Evolutionary conservation across 2,113 vertebrate genomes (phyloP).

Genomic region (Sclerurus mexicanus): DNA sequence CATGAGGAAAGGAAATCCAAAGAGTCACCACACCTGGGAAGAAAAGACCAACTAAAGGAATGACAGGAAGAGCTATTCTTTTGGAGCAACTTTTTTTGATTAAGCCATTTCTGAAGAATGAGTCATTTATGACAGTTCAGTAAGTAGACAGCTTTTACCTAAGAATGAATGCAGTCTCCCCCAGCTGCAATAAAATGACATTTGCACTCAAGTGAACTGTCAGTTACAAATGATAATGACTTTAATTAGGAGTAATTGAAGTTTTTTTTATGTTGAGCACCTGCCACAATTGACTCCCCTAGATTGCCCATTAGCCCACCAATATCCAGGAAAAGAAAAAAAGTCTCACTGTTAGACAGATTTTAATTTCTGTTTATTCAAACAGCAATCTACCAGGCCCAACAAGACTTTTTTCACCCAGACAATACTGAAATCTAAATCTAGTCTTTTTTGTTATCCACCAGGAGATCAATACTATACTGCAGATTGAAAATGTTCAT

Average conservation of each 20-base stretch:
- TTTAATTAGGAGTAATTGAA: not conserved
- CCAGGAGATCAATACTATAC: not conserved
- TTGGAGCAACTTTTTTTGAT: not conserved
- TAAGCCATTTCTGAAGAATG: not conserved
- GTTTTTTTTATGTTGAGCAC: not conserved
- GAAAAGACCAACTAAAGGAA: not conserved
- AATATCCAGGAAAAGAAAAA: not conserved
- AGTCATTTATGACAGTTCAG: not conserved
- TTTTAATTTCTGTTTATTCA: not conserved
- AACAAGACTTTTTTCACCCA: not conserved
- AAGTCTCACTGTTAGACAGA: not conserved
- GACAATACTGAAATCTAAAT: not conserved
- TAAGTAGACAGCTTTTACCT: not conserved
- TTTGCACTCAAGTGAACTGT: not conserved
- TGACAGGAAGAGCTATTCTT: not conserved
- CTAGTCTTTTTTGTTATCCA: not conserved
- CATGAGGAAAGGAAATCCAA: not conserved
- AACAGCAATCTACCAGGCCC: not conserved
- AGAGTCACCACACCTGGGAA: not conserved
- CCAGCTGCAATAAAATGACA: not conserved
- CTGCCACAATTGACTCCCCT: not conserved
- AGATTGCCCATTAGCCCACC: not conserved
- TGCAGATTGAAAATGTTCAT: not conserved
- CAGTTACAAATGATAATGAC: not conserved
- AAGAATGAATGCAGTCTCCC: not conserved